A percentile compares a stretch with the other conserved stretches of the same genome.
Conservation (phyloP, 1,140 invertebrate genomes). For the Paraescarpia echinospica region DNA sequence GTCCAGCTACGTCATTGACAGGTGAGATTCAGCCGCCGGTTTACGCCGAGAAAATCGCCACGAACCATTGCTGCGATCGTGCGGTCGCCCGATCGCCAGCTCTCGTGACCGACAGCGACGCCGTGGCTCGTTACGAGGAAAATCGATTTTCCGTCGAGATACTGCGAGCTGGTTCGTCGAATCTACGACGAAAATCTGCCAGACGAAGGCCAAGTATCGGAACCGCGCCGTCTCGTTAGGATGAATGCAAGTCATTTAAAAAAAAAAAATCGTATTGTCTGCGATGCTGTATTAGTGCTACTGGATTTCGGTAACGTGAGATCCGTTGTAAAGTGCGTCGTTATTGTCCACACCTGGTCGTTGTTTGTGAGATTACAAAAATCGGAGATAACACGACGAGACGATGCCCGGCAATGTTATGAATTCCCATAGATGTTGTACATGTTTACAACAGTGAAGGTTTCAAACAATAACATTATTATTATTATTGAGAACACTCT, state of each 20-base stretch:
- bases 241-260: neutral
- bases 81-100: neutral
- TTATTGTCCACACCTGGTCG: neutral
- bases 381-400: neutral
- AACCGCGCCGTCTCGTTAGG: neutral
- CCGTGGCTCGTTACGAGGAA: neutral
- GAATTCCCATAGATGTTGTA: neutral
- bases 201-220: neutral
- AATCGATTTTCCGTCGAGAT: neutral
- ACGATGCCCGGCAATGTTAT: neutral
- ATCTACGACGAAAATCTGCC: neutral
- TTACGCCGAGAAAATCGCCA: neutral
- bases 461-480: neutral
- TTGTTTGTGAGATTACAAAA: neutral
- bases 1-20: slow-evolving; percentile 3
- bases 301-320: neutral
- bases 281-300: neutral
- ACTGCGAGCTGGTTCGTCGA: neutral
- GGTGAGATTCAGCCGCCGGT: neutral
- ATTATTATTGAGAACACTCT: no score
- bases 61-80: neutral
- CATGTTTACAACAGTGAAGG: neutral
- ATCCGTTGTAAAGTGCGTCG: neutral
- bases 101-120: neutral
- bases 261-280: neutral